These are phyloP conservation scores for Myrmophylax atrothorax DNA, from an alignment of 2,113 vertebrate species.

Conservation along the genomic window DNA sequence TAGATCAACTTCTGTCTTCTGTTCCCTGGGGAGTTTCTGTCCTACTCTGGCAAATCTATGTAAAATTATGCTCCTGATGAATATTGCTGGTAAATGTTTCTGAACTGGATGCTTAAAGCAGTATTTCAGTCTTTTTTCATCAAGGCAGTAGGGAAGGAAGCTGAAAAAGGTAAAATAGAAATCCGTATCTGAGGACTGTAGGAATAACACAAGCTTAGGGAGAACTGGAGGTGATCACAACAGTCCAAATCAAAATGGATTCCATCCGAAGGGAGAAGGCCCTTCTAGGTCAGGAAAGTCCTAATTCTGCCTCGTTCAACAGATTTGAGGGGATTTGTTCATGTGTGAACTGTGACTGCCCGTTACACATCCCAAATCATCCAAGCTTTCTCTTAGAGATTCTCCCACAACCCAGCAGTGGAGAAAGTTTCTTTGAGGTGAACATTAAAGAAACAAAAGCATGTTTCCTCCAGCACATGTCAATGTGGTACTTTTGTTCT, in stretches of 20 bases:
- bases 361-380: background rate
- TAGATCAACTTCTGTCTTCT: background rate
- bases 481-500: background rate
- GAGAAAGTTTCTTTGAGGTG: background rate
- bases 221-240: accelerated
- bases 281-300: background rate
- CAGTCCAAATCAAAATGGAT: background rate
- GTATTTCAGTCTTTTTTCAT: background rate
- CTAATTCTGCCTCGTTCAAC: background rate
- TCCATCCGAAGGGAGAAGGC: background rate
- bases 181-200: background rate
- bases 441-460: background rate
- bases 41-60: background rate
- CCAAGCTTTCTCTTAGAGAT: background rate
- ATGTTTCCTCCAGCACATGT: background rate
- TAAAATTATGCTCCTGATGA: background rate
- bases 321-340: background rate
- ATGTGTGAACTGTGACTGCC: accelerated
- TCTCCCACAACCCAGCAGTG: background rate
- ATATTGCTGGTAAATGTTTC: background rate
- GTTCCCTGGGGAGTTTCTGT: background rate
- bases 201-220: background rate
- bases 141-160: background rate
- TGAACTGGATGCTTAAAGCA: background rate
- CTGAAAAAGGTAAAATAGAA: background rate